Conservation (phyloP, 2,797 vertebrate species). For the Cyclopterus lumpus region DNA sequence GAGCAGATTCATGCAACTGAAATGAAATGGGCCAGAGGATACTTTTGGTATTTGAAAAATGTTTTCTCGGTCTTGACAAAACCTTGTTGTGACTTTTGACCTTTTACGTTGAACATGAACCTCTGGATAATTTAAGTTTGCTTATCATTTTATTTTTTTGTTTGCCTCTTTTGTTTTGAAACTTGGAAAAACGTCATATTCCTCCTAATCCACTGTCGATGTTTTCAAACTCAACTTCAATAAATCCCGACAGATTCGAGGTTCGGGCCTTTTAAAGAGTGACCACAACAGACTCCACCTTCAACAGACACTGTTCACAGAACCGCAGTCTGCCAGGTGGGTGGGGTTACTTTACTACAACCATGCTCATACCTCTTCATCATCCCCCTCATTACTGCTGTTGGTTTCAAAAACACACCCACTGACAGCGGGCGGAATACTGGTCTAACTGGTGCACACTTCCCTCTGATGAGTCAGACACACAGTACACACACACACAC, state of each 20-base stretch:
- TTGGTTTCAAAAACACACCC: not conserved
- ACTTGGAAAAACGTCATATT: too few species aligned
- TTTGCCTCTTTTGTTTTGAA: not conserved
- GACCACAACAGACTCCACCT: not conserved
- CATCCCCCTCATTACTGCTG: not conserved
- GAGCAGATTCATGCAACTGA: not conserved
- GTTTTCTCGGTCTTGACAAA: not conserved
- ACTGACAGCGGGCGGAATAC: not conserved
- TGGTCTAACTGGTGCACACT: constrained; percentile 52
- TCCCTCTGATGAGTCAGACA: constrained; percentile 51
- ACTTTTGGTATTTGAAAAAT: not conserved
- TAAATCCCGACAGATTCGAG: not conserved
- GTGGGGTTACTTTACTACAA: not conserved
- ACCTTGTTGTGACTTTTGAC: not conserved
- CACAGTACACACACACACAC: constrained; percentile 5
- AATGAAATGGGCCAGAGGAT: not conserved
- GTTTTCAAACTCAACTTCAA: not conserved
- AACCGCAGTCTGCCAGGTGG: constrained; percentile 13
- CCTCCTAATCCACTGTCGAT: not conserved
- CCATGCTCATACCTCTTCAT: constrained; percentile 7
- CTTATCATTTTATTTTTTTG: not conserved
- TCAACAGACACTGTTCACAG: not conserved
- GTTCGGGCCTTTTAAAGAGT: not conserved
- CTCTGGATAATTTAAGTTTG: too few species aligned
- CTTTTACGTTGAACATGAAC: too few species aligned